Base-by-base conservation (phyloP, 2,888 invertebrate genomes). In the Caprella mutica region DNA sequence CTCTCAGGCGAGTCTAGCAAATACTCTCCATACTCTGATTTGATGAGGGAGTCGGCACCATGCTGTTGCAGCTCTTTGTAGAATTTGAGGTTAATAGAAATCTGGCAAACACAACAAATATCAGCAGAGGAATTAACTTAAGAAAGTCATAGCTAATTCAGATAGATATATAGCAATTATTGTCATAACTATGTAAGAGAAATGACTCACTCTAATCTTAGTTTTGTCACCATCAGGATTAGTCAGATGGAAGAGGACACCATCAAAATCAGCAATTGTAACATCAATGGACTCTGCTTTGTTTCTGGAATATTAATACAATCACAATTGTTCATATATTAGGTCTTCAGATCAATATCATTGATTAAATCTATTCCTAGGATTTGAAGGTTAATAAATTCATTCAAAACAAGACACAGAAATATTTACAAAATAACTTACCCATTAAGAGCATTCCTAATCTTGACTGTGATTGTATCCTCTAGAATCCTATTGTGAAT, bases 401-500 rank as follows among this genome's bases (percentile, higher is more conserved):
- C 14, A 52, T n/a, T 12, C 24, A 14, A 21, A 24, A n/a, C 24
- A 42, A 58, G 35, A 12, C n/a, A 3, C 23, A 26, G 27, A 33
- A 51, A 27, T 26, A 54, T 27, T 38, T 26, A 42, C 38, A 30
- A 48, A 38, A 53, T 17, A 43, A 50, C 86, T 83, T 79, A 97
- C 97, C 94, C 93, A 71, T 89, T 86, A 76, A 87, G 79, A 72
- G 89, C 90, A 82, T 93, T 93, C 77, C 85, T 88, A 77, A 93
- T 93, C 81, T 96, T 96, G 70, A 89, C 82, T 72, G 85, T 82
- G 73, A 97, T 79, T 63, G 94, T 91, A 77, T 98, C 97, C 79
- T 94, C 93, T 71, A 98, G 86, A 77, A 97, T 93, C 77, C 94
- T 86, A 80, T 98, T 98, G 79, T 96, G 91, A 78, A 94, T 93